Base-by-base conservation (phyloP, 1,140 invertebrate genomes). In the Odontomachus brunneus region DNA sequence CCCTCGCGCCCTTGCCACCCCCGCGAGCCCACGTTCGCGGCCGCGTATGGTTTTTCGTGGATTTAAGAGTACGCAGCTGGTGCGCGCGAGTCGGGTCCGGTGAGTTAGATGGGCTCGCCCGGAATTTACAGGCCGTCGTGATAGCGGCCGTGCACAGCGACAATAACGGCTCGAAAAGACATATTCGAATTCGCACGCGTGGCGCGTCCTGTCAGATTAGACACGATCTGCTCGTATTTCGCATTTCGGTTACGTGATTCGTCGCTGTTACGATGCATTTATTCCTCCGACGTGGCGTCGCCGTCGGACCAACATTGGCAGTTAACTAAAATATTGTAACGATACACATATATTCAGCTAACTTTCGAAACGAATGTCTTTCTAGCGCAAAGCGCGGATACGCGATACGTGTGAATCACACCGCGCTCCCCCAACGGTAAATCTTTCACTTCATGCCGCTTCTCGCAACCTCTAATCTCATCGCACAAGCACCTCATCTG, bases 101-200 rank as follows among this genome's bases (percentile, higher is more conserved):
- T 72, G 69, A 73, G 78, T 82, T 82, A 60, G 67, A 48, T 80
- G 51, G 71, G 14, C 15, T 51, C 26, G 14, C 67, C 24, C 26
- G 48, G 24, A 72, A 82, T 82, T 82, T 82, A 82, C 69, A 73
- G 69, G 57, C 44, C 55, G 44, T 33, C n/a, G 38, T 19, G 67
- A 51, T 51, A 62, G 33, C 49, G 67, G 33, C 66, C 53, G 53
- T 53, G 53, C 22, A 15, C 38, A 22, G 29, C 19, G 67, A 62
- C 78, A 51, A 82, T 82, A 74, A 82, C 71, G 59, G 44, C 38
- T 15, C 55, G 7, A 7, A 17, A 24, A 22, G 55, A 74, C 59
- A 62, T 55, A 60, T 62, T 62, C 62, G 71, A 57, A 80, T 80
- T 71, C 65, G 33, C 38, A 55, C 44, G 9, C 59, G 48, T 55